Evolutionary conservation across 2,113 vertebrate species (phyloP), one percentile per base, ranked within the genome.

Genomic region (Spilogale gracilis): DNA sequence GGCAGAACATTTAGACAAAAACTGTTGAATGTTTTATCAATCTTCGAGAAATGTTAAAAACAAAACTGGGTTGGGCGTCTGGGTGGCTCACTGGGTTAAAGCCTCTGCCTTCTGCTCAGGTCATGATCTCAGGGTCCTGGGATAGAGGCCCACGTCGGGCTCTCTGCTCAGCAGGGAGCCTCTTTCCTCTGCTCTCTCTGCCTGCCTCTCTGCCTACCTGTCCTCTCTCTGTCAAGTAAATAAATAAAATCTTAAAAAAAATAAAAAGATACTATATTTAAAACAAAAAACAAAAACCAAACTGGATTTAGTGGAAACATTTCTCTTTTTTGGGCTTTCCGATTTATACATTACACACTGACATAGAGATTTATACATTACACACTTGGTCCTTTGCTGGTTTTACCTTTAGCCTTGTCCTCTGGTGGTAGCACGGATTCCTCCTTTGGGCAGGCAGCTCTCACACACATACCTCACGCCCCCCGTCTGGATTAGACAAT

Each of bases 21-120:
- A 73, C 38, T 84, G 50, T 27, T 65, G 48, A 86, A 14, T 10
- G 23, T 91, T 94, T 96, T 32, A 3, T 74, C 43, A 82, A 61
- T 73, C 23, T 92, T 88, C 11, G 73, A 83, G 27, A 95, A 50
- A 86, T 63, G 45, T 69, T 56, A 17, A 96, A 94, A 67, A 73
- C 23, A 74, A 85, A 86, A 76, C 32, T 93, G 43, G 16, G 45
- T 48, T 38, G 38, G 38, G 38, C 38, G 2, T 38, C 38, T 38
- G 38, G 38, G 38, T 38, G 38, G 38, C 38, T 38, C 38, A 38
- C 38, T 38, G 38, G 38, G 38, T 38, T 38, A 38, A 38, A 38
- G 38, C 38, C 38, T 38, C 38, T 38, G 38, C 38, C 38, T 38
- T 38, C 38, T 2, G 38, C 38, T 38, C 38, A 38, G 38, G 38